phyloP scores from a whole-genome alignment of 2,797 vertebrate species.

The Gymnocypris eckloni region DNA sequence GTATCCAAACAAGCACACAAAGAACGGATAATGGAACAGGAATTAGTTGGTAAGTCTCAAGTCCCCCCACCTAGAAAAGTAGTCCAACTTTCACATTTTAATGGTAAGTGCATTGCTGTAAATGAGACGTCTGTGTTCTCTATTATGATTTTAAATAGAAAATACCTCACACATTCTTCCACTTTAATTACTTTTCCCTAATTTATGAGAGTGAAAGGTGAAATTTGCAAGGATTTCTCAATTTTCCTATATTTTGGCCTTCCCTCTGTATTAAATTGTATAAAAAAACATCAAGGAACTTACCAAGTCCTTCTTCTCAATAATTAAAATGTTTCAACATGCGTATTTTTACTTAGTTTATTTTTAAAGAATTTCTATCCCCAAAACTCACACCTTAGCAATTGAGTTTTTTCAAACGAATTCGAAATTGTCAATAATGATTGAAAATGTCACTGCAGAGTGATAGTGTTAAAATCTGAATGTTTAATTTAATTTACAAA shows the following conservation, averaged over 20 bases:
- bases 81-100: slow-evolving; percentile 10
- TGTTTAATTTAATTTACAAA: not conserved
- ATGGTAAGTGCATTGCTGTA: not conserved
- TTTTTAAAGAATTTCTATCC: not conserved
- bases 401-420: not conserved
- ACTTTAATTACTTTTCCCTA: not conserved
- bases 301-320: not conserved
- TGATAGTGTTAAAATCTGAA: too few species aligned
- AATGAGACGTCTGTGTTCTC: not conserved
- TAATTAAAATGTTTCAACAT: not conserved
- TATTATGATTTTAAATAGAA: not conserved
- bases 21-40: not conserved
- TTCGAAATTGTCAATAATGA: not conserved
- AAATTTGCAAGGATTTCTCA: not conserved
- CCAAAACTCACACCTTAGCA: not conserved
- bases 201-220: not conserved
- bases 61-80: slow-evolving; percentile 1
- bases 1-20: not conserved
- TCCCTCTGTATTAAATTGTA: not conserved
- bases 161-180: not conserved
- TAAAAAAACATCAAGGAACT: not conserved
- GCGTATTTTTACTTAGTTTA: not conserved
- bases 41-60: not conserved
- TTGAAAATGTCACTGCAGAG: not conserved
- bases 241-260: not conserved